A percentile compares a stretch with the other conserved stretches of the same genome.
Evolutionary conservation across 2,888 invertebrate species (phyloP).

Genomic region (Eubasilissa splendida): DNA sequence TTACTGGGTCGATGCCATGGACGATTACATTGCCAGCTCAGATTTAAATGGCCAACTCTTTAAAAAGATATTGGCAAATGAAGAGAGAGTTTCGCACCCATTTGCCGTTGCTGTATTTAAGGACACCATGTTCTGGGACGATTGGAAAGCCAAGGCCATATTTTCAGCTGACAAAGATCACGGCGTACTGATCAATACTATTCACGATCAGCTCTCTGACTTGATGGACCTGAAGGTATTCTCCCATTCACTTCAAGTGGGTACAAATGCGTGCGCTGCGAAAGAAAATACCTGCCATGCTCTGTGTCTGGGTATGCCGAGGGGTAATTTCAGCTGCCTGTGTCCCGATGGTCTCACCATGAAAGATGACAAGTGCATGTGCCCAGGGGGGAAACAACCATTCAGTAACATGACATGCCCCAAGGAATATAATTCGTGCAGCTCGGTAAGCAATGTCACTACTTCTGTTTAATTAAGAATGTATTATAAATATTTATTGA

Average conservation of each 20-base stretch:
- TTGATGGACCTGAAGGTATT: constrained; percentile 89
- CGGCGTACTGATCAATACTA: constrained; percentile 75
- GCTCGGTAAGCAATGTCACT: constrained; percentile 64
- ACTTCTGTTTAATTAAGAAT: too few species aligned
- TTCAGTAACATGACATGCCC: constrained; percentile 81
- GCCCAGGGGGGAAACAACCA: constrained; percentile 79
- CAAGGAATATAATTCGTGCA: constrained; percentile 74
- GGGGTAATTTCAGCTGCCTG: constrained; percentile 78
- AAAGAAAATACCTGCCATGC: constrained; percentile 77
- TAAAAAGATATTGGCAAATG: constrained; percentile 77
- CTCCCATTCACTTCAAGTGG: constrained; percentile 83
- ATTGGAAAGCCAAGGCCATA: constrained; percentile 87
- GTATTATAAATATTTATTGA: too few species aligned
- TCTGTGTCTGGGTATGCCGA: constrained; percentile 85
- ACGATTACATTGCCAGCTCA: constrained; percentile 85
- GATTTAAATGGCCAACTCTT: constrained; percentile 81
- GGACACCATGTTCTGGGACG: constrained; percentile 91
- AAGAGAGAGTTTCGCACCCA: constrained; percentile 83
- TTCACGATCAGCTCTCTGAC: constrained; percentile 77
- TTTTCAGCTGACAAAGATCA: constrained; percentile 86
- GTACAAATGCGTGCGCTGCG: constrained; percentile 80
- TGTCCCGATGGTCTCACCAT: constrained; percentile 85
- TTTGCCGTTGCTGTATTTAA: constrained; percentile 91
- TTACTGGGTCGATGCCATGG: constrained; percentile 90
- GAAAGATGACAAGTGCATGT: constrained; percentile 78